Percentiles rank a stretch among this genome's conserved stretches.
These are phyloP conservation scores for Bostrychus sinensis DNA, from an alignment of 2,113 vertebrate genomes.

Conservation along the genomic window DNA sequence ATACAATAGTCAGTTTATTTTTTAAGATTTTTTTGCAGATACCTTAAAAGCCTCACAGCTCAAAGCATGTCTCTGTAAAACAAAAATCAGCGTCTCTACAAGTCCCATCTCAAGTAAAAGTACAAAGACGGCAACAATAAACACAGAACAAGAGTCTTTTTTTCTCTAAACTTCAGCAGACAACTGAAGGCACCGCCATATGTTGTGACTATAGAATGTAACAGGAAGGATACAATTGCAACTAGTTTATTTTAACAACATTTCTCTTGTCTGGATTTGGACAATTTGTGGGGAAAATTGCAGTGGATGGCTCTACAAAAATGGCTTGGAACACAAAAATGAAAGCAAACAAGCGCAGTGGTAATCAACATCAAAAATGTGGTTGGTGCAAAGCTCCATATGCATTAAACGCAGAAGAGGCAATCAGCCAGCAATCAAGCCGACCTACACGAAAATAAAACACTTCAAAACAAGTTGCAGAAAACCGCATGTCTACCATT, in stretches of 20 bases:
- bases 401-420: slow-evolving; percentile 24
- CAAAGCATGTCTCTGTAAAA: slow-evolving; percentile 4
- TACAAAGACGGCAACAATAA: neutral
- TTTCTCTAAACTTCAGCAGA: neutral
- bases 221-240: slow-evolving; percentile 5
- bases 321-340: slow-evolving; percentile 18
- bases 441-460: slow-evolving; percentile 19
- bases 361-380: slow-evolving; percentile 51
- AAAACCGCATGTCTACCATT: slow-evolving; percentile 6
- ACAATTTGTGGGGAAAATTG: slow-evolving; percentile 20
- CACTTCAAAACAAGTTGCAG: slow-evolving; percentile 18
- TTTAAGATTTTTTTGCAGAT: neutral
- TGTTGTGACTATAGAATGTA: neutral
- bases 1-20: neutral
- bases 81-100: neutral
- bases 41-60: neutral
- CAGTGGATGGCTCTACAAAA: neutral
- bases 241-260: slow-evolving; percentile 11
- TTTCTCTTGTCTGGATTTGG: slow-evolving; percentile 10
- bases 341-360: slow-evolving; percentile 19
- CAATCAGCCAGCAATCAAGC: slow-evolving; percentile 55
- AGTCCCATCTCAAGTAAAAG: neutral
- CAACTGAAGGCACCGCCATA: neutral
- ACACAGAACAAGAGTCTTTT: neutral
- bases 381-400: slow-evolving; percentile 21